Evolutionary conservation across 2,797 vertebrate genomes (phyloP).

Genomic region (Sardinella longiceps): DNA sequence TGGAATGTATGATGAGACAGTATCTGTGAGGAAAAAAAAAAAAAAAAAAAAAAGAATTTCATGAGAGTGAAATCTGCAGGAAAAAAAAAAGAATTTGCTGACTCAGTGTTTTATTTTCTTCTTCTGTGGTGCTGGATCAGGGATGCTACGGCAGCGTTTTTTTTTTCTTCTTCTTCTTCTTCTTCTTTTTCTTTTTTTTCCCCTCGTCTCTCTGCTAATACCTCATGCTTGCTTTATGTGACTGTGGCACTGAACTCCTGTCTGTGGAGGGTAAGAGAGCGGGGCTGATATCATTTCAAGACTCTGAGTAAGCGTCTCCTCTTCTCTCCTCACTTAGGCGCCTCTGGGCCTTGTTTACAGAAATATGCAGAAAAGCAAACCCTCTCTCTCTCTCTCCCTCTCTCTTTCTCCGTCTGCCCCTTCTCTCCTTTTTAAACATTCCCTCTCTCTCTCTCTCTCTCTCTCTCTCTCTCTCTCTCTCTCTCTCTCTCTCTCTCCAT

Average conservation of each 20-base stretch:
- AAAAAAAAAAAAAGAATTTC: background rate
- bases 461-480: no score
- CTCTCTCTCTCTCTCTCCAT: background rate
- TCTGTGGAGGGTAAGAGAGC: background rate
- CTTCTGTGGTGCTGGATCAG: slow-evolving; percentile 26
- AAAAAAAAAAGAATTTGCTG: background rate
- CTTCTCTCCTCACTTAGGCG: background rate
- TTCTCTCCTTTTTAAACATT: no score
- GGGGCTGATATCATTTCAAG: background rate
- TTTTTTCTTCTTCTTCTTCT: no score
- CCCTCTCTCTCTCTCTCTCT: background rate
- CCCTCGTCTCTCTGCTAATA: background rate
- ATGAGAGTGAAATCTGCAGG: background rate
- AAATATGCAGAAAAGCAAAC: background rate
- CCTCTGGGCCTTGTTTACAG: background rate
- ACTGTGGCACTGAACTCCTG: background rate
- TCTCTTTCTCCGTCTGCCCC: background rate
- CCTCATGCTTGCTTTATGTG: background rate
- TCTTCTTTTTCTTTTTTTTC: no score
- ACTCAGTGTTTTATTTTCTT: background rate
- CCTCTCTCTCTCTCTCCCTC: background rate
- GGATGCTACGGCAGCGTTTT: slow-evolving; percentile 40
- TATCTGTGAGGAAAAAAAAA: background rate
- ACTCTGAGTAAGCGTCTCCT: background rate
- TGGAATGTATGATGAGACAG: background rate